Percentiles rank a stretch among this genome's conserved stretches.
phyloP scores from a whole-genome alignment of 2,797 vertebrate species.

The Tachyglossus aculeatus region DNA sequence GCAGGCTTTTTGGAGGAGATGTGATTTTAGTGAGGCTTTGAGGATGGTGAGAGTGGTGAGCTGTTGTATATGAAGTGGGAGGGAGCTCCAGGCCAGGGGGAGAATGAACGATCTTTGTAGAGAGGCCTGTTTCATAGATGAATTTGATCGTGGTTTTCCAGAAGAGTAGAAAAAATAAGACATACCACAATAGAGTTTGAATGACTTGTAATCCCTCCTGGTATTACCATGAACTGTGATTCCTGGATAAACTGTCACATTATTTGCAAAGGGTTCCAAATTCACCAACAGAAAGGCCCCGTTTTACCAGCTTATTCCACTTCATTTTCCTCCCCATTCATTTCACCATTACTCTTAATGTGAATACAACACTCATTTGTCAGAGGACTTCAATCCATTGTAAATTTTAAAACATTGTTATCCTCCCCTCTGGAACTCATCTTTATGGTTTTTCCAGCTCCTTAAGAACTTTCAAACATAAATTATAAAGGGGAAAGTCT shows the following conservation, averaged over 20 bases:
- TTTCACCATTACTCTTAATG: slow-evolving; percentile 22
- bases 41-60: too few species aligned
- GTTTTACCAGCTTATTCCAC: slow-evolving; percentile 20
- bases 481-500: slow-evolving; percentile 57
- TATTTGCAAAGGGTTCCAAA: slow-evolving; percentile 20
- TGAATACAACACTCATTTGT: slow-evolving; percentile 18
- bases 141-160: too few species aligned
- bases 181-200: slow-evolving; percentile 9
- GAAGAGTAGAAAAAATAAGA: background rate
- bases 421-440: slow-evolving; percentile 30
- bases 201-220: background rate
- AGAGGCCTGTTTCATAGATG: too few species aligned
- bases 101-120: too few species aligned
- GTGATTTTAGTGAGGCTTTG: too few species aligned
- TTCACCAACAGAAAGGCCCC: slow-evolving; percentile 10
- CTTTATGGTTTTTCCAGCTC: slow-evolving; percentile 38
- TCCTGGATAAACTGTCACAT: slow-evolving; percentile 18
- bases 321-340: slow-evolving; percentile 27
- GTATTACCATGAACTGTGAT: slow-evolving; percentile 9
- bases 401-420: slow-evolving; percentile 38
- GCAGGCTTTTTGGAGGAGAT: too few species aligned
- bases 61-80: too few species aligned
- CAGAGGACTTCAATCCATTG: slow-evolving; percentile 22
- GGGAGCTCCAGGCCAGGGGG: too few species aligned
- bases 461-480: slow-evolving; percentile 35